Base-by-base conservation (phyloP, 2,113 vertebrate genomes). In the Oncorhynchus keta region DNA sequence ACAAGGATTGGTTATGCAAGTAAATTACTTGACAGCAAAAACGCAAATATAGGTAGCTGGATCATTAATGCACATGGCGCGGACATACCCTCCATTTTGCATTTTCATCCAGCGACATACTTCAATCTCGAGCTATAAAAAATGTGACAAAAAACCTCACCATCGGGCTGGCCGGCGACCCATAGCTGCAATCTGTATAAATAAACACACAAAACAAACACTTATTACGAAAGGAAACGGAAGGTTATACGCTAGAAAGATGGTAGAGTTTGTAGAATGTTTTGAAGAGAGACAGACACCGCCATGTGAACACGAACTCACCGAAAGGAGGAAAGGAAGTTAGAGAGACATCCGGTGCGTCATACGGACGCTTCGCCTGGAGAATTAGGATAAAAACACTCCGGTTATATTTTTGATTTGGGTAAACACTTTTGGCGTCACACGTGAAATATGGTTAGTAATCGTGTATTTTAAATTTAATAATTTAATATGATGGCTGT, bases 241-340 rank as follows among this genome's bases (percentile, higher is more conserved):
- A 0, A 0, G 2, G 6, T 9, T 2, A 2, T 0, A 1, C 0
- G 5, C 0, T 1, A 0, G 2, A 32, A 62, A 83, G 70, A 0
- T 5, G 20, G 6, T 16, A 4, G 0, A 22, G 79, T 83, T 74
- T 0, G 0, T 16, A 1, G 0, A 8, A 11, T 65, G 82, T 77
- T 0, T 0, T 0, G 5, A 16, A 76, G 90, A 90, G 85, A 78
- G 0, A 18, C 1, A 4, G 26, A 76, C 65, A 59, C 18, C 32
- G 28, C 76, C 80, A 28, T 67, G 6, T 26, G 3, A 79, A 88
- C 93, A 90, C 91, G 85, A 79, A 93, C 93, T 93, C 93, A 93
- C 93, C 94, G 91, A 95, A 93, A 93, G 93, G 94, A 84, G 90
- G 93, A 94, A 94, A 95, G 92, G 89, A 93, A 91, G 91, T 22